These are phyloP conservation scores for Galeopsomyia nigrocyanea DNA, from an alignment of 2,888 invertebrate genomes.

Conservation along the genomic window DNA sequence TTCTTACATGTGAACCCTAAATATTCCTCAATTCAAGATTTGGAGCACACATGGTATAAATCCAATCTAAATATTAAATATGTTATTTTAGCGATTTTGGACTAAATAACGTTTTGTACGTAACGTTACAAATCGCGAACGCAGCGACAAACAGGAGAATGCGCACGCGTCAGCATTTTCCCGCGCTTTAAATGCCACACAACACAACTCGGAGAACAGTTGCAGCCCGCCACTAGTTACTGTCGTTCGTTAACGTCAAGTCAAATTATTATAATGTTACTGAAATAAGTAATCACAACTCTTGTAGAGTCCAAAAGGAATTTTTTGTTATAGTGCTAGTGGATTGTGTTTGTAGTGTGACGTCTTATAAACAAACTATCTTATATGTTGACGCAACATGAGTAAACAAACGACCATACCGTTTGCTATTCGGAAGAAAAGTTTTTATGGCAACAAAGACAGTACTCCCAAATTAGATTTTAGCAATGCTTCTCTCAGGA, in stretches of 20 bases:
- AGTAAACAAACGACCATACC: constrained; percentile 70
- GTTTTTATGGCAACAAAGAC: constrained; percentile 60
- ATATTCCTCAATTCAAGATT: no score
- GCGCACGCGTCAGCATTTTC: constrained; percentile 25
- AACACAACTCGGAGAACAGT: constrained; percentile 4
- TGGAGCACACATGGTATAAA: no score
- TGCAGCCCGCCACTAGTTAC: constrained; percentile 8
- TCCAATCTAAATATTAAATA: no score
- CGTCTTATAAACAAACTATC: background rate
- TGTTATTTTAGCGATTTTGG: no score
- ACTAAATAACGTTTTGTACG: no score
- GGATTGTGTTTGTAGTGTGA: background rate
- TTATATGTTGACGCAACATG: constrained; percentile 17
- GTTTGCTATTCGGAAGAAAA: constrained; percentile 71
- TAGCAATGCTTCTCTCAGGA: constrained; percentile 55
- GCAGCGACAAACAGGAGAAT: no score
- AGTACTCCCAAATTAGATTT: constrained; percentile 55
- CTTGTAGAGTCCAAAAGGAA: background rate
- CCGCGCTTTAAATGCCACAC: constrained; percentile 26
- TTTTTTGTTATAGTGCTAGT: background rate
- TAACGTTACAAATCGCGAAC: no score
- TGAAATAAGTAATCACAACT: background rate
- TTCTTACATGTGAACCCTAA: no score
- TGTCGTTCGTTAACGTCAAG: background rate
- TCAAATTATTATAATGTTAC: constrained; percentile 15